Evolutionary conservation across 2,888 invertebrate genomes (phyloP), one percentile per base, ranked within the genome.

Genomic region (Congeria kusceri): DNA sequence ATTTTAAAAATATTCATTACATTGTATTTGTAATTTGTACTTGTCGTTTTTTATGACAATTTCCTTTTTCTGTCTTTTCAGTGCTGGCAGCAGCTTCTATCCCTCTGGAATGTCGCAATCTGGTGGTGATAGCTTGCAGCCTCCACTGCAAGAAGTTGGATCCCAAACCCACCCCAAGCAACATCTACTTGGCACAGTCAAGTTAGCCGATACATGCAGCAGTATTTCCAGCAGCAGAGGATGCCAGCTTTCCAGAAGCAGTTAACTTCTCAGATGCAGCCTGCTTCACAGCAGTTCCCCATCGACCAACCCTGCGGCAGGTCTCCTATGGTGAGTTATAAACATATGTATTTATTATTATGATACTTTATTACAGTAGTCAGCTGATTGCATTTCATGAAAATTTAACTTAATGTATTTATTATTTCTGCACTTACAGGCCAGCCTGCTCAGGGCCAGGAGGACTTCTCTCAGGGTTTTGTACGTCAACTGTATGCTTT

Each of bases 341-440:
- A 58, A 58, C 23, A 2, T 39, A 39, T 39, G 9, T 39, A 39
- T 39, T 13, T 39, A 39, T 39, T 15, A 9, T 39, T 53, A 53
- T 58, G 18, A 58, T 58, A 62, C 13, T 62, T 62, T 29, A 62
- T 62, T 62, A 39, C 32, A 62, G 32, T 62, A 62, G 32, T 62
- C 62, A 62, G 62, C 62, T 62, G 44, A 29, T 62, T 62, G 62
- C 1, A 62, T 29, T 62, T 62, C 44, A 62, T 62, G 62, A 62
- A 62, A 1, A 62, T 62, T 62, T 62, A 39, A 62, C 62, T 62
- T 29, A 7, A 62, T 62, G 15, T 25, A 62, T 20, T 62, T 62
- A 62, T 62, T 39, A 58, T 58, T 62, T 62, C 44, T 62, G 62
- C 39, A 29, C 62, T 62, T 62, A 62, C 62, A 62, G 32, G 62